Base-by-base conservation (phyloP, 2,888 invertebrate species). In the Leptopterna dolabrata region DNA sequence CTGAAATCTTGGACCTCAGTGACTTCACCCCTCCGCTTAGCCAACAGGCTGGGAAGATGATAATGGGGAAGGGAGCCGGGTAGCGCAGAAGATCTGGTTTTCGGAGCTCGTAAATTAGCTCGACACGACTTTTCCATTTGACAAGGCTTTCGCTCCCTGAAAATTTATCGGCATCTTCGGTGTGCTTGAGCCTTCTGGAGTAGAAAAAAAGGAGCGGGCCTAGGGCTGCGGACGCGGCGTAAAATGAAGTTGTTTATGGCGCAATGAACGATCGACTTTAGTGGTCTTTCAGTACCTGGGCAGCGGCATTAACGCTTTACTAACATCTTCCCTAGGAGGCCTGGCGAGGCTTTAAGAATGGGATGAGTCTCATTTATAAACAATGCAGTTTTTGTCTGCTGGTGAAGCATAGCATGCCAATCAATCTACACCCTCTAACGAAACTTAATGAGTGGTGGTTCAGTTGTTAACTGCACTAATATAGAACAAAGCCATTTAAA, bases 161-260 rank as follows among this genome's bases (percentile, higher is more conserved):
- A 83, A 83, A 83, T 83, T 83, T 83, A 83, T 83, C 70, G 83
- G 43, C 83, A 70, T 70, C 83, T 83, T 83, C 83, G 24, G 41
- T 30, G 41, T 63, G 41, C 7, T 29, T 9, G 55, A 51, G 80
- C 24, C 36, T 24, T 36, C 29, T 29, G 83, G 36, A n/a, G 29
- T n/a, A n/a, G 30, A 55, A 41, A 43, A 43, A 43, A 27, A n/a
- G 45, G 45, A 43, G 78, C 29, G 45, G 78, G 43, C 45, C 11
- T 14, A 45, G 30, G 29, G 51, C 81, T 51, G 51, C 29, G 51
- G 47, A 51, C 81, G 51, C 27, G 29, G 81, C 71, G 83, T 83
- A 83, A 83, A 83, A 83, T 83, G 83, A 83, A 83, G 83, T 83
- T 83, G 83, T 83, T 83, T 83, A 83, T 83, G 83, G 63, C 71